Base-by-base conservation (phyloP, 2,113 vertebrate species). In the Equus przewalskii region DNA sequence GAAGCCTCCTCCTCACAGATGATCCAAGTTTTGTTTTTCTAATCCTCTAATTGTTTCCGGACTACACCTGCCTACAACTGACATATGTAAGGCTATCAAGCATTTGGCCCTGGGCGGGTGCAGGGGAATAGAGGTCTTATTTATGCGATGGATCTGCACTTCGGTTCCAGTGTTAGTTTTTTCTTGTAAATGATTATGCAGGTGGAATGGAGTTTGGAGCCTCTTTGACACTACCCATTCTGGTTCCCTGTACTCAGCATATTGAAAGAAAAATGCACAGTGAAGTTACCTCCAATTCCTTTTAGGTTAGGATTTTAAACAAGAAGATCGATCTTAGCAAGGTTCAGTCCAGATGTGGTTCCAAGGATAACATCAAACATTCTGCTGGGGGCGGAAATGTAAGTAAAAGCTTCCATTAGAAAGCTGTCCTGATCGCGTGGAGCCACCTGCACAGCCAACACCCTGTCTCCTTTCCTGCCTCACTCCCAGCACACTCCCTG, bases 221-320 rank as follows among this genome's bases (percentile, higher is more conserved):
- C 65, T 85, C 44, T 87, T 65, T 44, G 41, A 18, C 69, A 11
- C 44, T 64, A n/a, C 30, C 7, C 33, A 24, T 78, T 76, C 69
- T 79, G 78, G 44, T 72, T 98, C 81, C 93, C 41, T 91, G 0
- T 1, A 72, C 49, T 76, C 80, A 94, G 72, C 28, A 82, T 49
- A 65, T 44, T 1, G 7, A 46, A 64, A 95, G 87, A 96, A 95
- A 95, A 98, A 89, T 91, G 12, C 94, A 56, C 72, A 82, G 98
- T 98, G 97, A 99, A 98, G 98, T 98, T 98, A 98, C 98, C 94
- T 99, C 98, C 98, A 0, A 98, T 99, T 99, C 99, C 98, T 99
- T 99, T 98, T 99, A 99, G 99, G 99, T 99, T 99, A 99, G 99
- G 96, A 99, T 99, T 99, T 99, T 99, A 99, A 99, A 99, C 99